phyloP scores from a whole-genome alignment of 2,797 vertebrate genomes.

The Lagorchestes hirsutus region DNA sequence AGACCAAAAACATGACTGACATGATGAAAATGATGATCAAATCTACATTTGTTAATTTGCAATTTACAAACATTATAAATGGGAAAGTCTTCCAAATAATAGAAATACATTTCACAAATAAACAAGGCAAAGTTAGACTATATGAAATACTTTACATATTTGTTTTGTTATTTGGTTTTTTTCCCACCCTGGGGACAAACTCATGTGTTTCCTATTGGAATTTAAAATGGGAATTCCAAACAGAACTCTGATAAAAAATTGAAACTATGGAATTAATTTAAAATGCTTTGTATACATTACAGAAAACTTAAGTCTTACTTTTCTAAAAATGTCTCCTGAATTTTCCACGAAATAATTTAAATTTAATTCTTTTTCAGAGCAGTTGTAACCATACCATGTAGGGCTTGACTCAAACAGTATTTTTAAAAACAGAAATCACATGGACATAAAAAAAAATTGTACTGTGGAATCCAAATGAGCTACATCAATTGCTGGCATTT shows the following conservation, averaged over 20 bases:
- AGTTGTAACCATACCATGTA: not conserved
- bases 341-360: conserved; percentile 44
- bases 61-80: conserved; percentile 38
- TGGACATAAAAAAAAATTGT: not conserved
- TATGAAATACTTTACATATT: not conserved
- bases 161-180: not conserved
- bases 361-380: not conserved
- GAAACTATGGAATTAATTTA: conserved; percentile 57
- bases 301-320: conserved; percentile 34
- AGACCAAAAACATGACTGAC: not conserved
- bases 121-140: conserved; percentile 37
- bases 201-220: conserved; percentile 52
- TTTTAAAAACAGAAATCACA: conserved; percentile 28
- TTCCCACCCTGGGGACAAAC: conserved; percentile 46
- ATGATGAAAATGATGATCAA: conserved; percentile 16
- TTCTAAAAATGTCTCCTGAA: conserved; percentile 32
- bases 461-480: not conserved
- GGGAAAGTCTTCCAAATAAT: conserved; percentile 40
- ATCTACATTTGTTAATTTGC: conserved; percentile 4
- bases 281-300: conserved; percentile 51
- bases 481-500: not conserved
- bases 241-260: conserved; percentile 56
- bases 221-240: conserved; percentile 72
- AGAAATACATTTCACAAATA: not conserved
- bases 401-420: not conserved